Evolutionary conservation across 2,113 vertebrate genomes (phyloP).

Genomic region (Microcebus griseorufus): DNA sequence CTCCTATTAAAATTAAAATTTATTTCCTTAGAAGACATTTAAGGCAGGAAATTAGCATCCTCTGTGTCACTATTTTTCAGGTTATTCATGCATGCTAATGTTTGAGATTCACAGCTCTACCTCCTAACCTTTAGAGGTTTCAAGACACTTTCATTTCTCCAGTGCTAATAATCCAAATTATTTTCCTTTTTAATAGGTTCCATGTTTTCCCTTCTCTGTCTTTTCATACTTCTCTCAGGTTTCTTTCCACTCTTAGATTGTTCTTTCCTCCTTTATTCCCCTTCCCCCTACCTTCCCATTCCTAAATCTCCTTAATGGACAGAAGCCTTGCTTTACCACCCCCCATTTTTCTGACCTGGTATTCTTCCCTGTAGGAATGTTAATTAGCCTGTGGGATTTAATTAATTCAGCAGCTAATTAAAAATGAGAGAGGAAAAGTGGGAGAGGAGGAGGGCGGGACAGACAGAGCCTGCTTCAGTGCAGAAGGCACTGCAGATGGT

Average conservation of each 20-base stretch:
- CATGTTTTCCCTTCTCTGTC: not conserved
- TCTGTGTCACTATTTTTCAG: not conserved
- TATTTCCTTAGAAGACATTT: slow-evolving; percentile 39
- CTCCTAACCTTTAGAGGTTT: slow-evolving; percentile 27
- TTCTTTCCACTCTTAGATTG: not conserved
- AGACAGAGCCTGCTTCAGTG: slow-evolving; percentile 37
- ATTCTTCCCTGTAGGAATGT: slow-evolving; percentile 75
- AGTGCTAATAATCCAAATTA: slow-evolving; percentile 49
- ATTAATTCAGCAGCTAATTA: slow-evolving; percentile 84
- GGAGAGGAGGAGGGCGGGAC: slow-evolving; percentile 51
- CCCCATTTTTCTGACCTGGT: slow-evolving; percentile 65
- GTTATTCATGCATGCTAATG: slow-evolving; percentile 4
- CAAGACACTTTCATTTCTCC: slow-evolving; percentile 23
- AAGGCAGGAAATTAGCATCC: slow-evolving; percentile 26
- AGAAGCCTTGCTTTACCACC: slow-evolving; percentile 51
- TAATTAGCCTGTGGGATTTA: slow-evolving; percentile 80
- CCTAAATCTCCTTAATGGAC: slow-evolving; percentile 23
- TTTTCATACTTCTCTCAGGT: not conserved
- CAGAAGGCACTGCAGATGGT: slow-evolving; percentile 78
- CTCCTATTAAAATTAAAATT: slow-evolving; percentile 20
- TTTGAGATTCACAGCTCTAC: slow-evolving; percentile 12
- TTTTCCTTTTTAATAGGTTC: slow-evolving; percentile 24
- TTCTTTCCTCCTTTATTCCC: not conserved
- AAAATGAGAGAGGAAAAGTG: slow-evolving; percentile 63
- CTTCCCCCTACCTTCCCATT: not conserved